These are phyloP conservation scores for Margaritifera margaritifera DNA, from an alignment of 2,888 invertebrate genomes.

Conservation along the genomic window DNA sequence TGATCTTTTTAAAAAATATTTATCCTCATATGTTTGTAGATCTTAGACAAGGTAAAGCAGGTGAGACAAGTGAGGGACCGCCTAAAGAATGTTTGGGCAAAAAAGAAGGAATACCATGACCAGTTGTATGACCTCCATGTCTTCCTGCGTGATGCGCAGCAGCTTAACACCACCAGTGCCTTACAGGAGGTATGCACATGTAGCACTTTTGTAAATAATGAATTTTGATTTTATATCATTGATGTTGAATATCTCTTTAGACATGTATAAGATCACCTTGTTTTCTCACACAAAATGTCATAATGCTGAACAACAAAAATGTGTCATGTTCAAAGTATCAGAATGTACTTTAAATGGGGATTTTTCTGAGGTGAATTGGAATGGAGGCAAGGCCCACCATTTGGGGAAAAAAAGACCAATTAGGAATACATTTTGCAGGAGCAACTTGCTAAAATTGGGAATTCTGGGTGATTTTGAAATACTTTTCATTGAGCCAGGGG, in stretches of 20 bases:
- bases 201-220: not conserved
- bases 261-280: no score
- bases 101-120: slow-evolving; percentile 99
- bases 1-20: not conserved
- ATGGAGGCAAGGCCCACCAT: no score
- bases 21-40: slow-evolving; percentile 50
- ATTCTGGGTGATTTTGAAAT: no score
- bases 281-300: no score
- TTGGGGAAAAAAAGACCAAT: no score
- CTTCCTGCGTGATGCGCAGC: slow-evolving; percentile 94
- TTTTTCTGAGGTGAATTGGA: no score
- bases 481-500: no score
- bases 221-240: not conserved
- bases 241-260: not conserved
- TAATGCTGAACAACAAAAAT: no score
- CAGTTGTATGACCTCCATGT: slow-evolving; percentile 96
- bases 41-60: slow-evolving; percentile 75
- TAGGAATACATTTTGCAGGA: no score
- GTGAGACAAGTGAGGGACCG: slow-evolving; percentile 87
- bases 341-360: no score
- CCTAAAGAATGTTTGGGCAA: slow-evolving; percentile 87
- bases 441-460: no score
- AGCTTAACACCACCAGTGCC: slow-evolving; percentile 89
- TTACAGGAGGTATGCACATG: slow-evolving; percentile 83
- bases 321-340: no score